Evolutionary conservation across 2,888 invertebrate genomes (phyloP).

Genomic region (Chouioia cunea): DNA sequence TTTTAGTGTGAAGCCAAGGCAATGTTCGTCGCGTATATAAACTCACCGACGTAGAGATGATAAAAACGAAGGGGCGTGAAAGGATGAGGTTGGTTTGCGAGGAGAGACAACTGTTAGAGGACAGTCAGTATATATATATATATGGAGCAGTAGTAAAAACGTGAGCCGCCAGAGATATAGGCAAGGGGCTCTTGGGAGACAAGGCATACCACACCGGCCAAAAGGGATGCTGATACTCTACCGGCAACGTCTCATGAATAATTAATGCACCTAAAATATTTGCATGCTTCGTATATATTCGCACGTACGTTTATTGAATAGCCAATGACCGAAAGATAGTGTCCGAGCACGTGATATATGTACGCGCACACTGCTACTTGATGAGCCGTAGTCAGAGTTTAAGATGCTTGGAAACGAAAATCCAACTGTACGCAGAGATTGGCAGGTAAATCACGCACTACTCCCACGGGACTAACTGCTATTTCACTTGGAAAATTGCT

Average conservation of each 20-base stretch:
- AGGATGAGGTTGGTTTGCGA: too few relatives aligned
- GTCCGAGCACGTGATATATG: conserved; percentile 5
- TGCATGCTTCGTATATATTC: conserved; percentile 46
- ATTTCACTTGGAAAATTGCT: conserved; percentile 26
- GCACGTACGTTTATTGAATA: conserved; percentile 46
- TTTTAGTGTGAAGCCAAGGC: too few relatives aligned
- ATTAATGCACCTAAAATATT: conserved; percentile 50
- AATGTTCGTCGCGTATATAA: too few relatives aligned
- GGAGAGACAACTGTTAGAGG: too few relatives aligned
- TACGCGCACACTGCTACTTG: too few relatives aligned
- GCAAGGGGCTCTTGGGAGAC: not conserved
- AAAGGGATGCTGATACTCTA: conserved; percentile 33
- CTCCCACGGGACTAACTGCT: conserved; percentile 18
- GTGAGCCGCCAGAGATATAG: not conserved
- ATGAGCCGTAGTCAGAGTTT: too few relatives aligned
- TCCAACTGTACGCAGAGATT: conserved; percentile 26
- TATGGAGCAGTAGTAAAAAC: too few relatives aligned
- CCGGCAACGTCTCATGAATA: conserved; percentile 49
- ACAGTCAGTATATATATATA: too few relatives aligned
- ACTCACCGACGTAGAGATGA: too few relatives aligned
- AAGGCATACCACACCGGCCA: not conserved
- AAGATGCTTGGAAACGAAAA: not conserved
- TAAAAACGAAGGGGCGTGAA: too few relatives aligned
- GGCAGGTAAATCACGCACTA: conserved; percentile 31
- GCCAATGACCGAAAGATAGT: conserved; percentile 24